Conservation (phyloP, 2,888 invertebrate genomes). For the Spialia ferax region DNA sequence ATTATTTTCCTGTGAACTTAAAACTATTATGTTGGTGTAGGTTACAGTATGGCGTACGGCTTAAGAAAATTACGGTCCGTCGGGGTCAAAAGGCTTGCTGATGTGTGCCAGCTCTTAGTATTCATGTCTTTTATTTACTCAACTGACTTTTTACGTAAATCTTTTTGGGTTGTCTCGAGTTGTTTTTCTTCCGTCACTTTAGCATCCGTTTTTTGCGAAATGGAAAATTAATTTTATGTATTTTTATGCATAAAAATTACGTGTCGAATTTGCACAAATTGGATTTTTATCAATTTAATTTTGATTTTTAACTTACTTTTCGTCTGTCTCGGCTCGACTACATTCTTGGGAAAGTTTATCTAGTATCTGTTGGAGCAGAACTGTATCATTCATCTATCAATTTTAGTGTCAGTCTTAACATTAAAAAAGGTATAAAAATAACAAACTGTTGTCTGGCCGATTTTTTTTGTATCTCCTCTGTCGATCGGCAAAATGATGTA, state of each 20-base stretch:
- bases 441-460: background rate
- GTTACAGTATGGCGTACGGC: constrained; percentile 37
- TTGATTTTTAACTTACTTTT: constrained; percentile 5
- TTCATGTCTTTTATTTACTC: background rate
- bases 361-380: background rate
- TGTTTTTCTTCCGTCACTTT: background rate
- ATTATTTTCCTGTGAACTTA: constrained; percentile 25
- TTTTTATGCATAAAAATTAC: constrained; percentile 21
- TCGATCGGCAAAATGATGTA: constrained; percentile 25
- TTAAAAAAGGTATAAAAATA: background rate
- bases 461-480: constrained; percentile 22
- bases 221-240: too few relatives aligned
- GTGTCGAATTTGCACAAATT: constrained; percentile 33
- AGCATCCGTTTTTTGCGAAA: background rate
- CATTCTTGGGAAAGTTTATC: constrained; percentile 19
- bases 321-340: constrained; percentile 8
- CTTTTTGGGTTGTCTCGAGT: background rate
- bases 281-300: constrained; percentile 17
- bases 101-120: constrained; percentile 4
- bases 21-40: constrained; percentile 22
- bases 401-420: too few relatives aligned
- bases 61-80: constrained; percentile 28
- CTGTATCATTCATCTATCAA: background rate
- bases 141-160: background rate
- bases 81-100: constrained; percentile 31